These are phyloP conservation scores for Vidua chalybeata DNA, from an alignment of 2,113 vertebrate species.

Conservation along the genomic window DNA sequence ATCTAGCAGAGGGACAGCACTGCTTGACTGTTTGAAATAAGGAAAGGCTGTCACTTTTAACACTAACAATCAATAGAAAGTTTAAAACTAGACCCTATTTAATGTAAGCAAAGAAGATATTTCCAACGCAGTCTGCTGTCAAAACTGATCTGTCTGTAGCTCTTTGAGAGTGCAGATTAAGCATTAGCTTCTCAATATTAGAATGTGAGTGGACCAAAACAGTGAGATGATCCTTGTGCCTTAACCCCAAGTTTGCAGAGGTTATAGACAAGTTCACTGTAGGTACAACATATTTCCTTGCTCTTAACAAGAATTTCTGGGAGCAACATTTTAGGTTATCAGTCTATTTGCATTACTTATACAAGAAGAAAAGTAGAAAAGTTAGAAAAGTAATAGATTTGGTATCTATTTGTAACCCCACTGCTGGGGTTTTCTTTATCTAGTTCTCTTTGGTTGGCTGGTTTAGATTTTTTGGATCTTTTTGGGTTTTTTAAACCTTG, in stretches of 20 bases:
- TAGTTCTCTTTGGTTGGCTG: neutral
- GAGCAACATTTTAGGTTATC: neutral
- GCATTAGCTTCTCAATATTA: neutral
- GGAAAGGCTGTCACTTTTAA: neutral
- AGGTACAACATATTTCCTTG: neutral
- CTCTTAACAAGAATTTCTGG: neutral
- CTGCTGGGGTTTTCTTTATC: neutral
- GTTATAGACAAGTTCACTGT: neutral
- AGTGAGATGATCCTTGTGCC: neutral
- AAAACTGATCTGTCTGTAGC: neutral
- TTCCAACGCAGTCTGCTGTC: neutral
- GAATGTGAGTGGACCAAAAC: neutral
- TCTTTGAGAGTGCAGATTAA: neutral
- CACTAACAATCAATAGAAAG: neutral
- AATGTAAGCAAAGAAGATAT: neutral
- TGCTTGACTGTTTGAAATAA: neutral
- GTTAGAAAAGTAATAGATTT: neutral
- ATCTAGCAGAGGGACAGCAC: neutral
- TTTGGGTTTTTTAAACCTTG: fast-evolving
- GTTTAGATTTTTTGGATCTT: neutral
- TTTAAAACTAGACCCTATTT: neutral
- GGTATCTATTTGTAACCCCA: neutral
- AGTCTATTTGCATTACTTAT: neutral
- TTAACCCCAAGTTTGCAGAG: neutral
- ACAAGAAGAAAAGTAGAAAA: no score